These are phyloP conservation scores for Acanthopleura granulata DNA, from an alignment of 2,888 invertebrate genomes.

Conservation along the genomic window DNA sequence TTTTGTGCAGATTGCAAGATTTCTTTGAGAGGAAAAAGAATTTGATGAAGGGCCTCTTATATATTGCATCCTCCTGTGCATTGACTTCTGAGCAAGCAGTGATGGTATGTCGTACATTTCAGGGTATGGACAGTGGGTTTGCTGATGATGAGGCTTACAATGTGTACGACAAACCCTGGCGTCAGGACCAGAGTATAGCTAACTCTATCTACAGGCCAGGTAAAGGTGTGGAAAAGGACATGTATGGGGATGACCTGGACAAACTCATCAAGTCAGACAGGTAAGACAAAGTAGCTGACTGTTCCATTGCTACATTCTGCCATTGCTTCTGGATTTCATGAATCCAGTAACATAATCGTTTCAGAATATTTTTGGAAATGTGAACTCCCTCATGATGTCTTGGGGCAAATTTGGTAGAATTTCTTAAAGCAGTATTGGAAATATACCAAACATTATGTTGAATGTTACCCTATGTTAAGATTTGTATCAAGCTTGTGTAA, in stretches of 20 bases:
- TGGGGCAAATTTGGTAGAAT: no score
- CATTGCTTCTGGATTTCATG: neutral
- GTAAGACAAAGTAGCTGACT: constrained; percentile 67
- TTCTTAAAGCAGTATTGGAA: no score
- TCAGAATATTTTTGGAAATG: neutral
- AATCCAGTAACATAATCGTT: neutral
- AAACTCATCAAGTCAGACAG: constrained; percentile 88
- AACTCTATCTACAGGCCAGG: constrained; percentile 79
- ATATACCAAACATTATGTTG: no score
- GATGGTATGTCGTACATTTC: constrained; percentile 30
- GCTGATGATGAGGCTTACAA: constrained; percentile 98
- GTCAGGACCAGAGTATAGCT: constrained; percentile 86
- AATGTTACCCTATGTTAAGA: no score
- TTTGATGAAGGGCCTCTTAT: no score
- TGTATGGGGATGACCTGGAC: constrained; percentile 91
- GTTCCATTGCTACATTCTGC: neutral
- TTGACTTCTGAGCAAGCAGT: no score
- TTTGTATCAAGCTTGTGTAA: no score
- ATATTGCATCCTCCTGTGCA: no score
- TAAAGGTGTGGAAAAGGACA: constrained; percentile 89
- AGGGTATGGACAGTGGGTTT: constrained; percentile 91
- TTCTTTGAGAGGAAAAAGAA: no score
- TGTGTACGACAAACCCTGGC: constrained; percentile 99
- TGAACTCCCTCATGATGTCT: neutral
- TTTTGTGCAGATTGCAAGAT: no score